Evolutionary conservation across 2,113 vertebrate genomes (phyloP), one percentile per base, ranked within the genome.

Genomic region (Urocynchramus pylzowi): DNA sequence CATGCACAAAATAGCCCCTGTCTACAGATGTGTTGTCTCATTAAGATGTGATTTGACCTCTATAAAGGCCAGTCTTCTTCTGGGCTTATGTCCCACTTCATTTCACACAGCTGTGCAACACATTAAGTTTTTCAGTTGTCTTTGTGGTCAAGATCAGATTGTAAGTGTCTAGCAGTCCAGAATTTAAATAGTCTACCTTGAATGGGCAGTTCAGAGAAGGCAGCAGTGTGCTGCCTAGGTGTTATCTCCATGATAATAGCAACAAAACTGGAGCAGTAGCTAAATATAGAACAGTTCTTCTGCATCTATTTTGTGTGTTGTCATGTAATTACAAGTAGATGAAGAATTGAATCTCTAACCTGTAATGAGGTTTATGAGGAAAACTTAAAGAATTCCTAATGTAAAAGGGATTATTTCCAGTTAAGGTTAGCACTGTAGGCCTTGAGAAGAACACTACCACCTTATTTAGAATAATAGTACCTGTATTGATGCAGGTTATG

Each of bases 261-360:
- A 92, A 50, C 2, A 10, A 89, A 96, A 95, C 86, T 95, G 67
- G 89, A 96, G 88, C 64, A 91, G 64, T 6, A 50, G 83, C 96
- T 97, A 96, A 96, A 96, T 96, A 96, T 96, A 96, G 95, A 95
- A 93, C 83, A 44, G 31, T 33, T 89, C 94, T 81, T 73, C 77
- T 89, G 93, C 92, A 90, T 87, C 86, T 84, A 68, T 96, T 94
- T 92, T 64, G 39, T 94, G 80, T 73, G 76, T 84, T 95, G 95
- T 96, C 85, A 78, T 87, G 86, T 89, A 92, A 96, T 96, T 96
- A 95, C 73, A 90, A 80, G 81, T 87, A 96, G 93, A 84, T 82
- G 95, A 95, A 96, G 90, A 95, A 90, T 96, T 94, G 84, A 91
- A 77, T 71, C 44, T 89, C 82, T 70, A 83, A 80, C 56, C 75